Conservation (phyloP, 1,140 invertebrate species). For the Listronotus bonariensis region DNA sequence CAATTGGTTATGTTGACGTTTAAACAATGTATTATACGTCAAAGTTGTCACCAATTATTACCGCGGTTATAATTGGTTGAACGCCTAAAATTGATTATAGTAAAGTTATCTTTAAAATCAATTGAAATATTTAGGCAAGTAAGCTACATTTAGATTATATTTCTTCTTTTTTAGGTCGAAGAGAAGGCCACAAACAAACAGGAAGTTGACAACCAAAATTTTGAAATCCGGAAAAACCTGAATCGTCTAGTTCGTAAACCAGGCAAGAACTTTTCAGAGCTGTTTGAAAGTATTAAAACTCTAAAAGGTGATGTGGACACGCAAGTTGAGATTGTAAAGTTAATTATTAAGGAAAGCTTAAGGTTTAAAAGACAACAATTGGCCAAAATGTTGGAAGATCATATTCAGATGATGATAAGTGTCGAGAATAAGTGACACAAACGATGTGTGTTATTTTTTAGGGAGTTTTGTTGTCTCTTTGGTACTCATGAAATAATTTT, state of each 20-base stretch:
- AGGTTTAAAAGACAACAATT: constrained; percentile 80
- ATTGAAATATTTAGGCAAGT: too few relatives aligned
- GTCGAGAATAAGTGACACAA: constrained; percentile 28
- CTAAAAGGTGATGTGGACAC: constrained; percentile 74
- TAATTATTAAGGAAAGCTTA: constrained; percentile 77
- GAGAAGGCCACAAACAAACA: constrained; percentile 44
- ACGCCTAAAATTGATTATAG: constrained; percentile 8
- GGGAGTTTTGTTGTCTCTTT: too few relatives aligned
- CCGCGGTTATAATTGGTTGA: too few relatives aligned
- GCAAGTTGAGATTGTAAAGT: constrained; percentile 70
- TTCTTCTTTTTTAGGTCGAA: constrained; percentile 4
- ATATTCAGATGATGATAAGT: constrained; percentile 43
- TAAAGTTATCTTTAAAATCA: too few relatives aligned
- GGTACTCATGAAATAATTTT: too few relatives aligned
- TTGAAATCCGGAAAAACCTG: constrained; percentile 58
- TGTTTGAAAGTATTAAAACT: constrained; percentile 72
- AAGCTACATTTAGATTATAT: too few relatives aligned
- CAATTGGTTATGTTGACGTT: too few relatives aligned
- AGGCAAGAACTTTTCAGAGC: constrained; percentile 67
- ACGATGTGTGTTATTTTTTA: too few relatives aligned
- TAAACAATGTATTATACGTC: too few relatives aligned
- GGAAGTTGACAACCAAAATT: constrained; percentile 56
- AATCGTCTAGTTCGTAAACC: constrained; percentile 62
- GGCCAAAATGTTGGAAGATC: constrained; percentile 57
- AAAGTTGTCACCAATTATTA: too few relatives aligned